Evolutionary conservation across 2,797 vertebrate genomes (phyloP).

Genomic region (Gymnoscopelus braueri): DNA sequence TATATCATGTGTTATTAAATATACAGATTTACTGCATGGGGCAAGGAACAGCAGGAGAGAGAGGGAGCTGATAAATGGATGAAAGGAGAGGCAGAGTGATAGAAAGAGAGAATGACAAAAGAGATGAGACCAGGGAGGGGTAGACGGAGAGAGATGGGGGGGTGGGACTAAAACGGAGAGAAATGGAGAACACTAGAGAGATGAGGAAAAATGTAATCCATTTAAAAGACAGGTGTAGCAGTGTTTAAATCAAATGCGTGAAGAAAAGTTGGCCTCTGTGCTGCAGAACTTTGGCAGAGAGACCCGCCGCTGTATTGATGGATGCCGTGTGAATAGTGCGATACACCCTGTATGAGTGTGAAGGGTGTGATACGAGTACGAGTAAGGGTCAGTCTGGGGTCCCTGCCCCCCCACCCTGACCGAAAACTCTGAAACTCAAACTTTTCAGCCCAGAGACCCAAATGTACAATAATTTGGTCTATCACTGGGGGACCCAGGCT

Average conservation of each 20-base stretch:
- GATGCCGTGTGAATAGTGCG: slow-evolving; percentile 56
- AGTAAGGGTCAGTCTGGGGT: slow-evolving; percentile 43
- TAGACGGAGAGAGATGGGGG: background rate
- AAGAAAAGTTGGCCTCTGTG: slow-evolving; percentile 32
- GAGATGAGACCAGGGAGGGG: background rate
- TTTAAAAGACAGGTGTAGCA: slow-evolving; percentile 25
- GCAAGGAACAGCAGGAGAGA: background rate
- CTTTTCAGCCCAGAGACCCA: too few relatives aligned
- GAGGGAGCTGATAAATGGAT: background rate
- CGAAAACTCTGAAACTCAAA: too few relatives aligned
- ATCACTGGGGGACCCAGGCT: too few relatives aligned
- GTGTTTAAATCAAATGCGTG: slow-evolving; percentile 44
- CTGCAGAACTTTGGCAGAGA: slow-evolving; percentile 41
- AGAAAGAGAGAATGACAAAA: background rate
- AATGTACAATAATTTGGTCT: too few relatives aligned
- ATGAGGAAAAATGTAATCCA: background rate
- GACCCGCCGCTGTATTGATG: slow-evolving; percentile 48
- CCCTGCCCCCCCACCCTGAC: too few relatives aligned
- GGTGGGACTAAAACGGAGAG: slow-evolving; percentile 3
- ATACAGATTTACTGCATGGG: background rate
- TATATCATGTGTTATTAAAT: too few relatives aligned
- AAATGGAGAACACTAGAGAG: background rate
- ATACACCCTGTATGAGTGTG: slow-evolving; percentile 2
- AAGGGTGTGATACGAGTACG: too few relatives aligned
- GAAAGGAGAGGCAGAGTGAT: background rate